A percentile compares a stretch with the other conserved stretches of the same genome.
Evolutionary conservation across 2,113 vertebrate genomes (phyloP).

Genomic region (Phalacrocorax pelagicus): DNA sequence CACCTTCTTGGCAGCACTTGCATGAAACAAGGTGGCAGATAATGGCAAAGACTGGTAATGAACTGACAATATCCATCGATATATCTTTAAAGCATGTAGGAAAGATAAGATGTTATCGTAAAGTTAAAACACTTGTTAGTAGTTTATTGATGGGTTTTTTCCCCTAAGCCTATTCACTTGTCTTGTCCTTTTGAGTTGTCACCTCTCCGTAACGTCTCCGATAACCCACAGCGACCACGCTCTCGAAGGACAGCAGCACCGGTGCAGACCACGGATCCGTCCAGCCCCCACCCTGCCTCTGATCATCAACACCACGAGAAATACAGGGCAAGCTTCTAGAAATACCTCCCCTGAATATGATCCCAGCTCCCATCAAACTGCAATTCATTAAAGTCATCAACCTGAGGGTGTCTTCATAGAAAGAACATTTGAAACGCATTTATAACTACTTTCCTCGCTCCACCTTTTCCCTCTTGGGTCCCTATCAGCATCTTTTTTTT

Average conservation of each 20-base stretch:
- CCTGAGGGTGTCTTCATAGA: not conserved
- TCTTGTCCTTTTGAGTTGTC: not conserved
- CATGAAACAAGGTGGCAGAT: not conserved
- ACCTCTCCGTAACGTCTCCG: not conserved
- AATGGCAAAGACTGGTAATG: not conserved
- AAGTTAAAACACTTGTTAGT: not conserved
- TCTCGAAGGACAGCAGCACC: not conserved
- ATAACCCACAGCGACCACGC: not conserved
- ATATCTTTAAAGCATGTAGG: not conserved
- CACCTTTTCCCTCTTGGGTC: not conserved
- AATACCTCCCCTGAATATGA: not conserved
- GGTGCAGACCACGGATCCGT: too few relatives aligned
- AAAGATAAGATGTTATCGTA: not conserved
- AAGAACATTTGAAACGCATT: not conserved
- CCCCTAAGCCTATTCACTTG: not conserved
- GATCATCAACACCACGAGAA: not conserved
- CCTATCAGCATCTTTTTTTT: not conserved
- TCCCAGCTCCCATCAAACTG: not conserved
- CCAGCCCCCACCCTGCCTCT: not conserved
- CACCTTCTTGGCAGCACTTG: not conserved
- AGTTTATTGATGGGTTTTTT: not conserved
- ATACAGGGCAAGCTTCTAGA: not conserved
- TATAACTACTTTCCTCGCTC: not conserved
- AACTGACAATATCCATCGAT: not conserved
- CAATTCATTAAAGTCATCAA: not conserved